Evolutionary conservation across 1,140 invertebrate genomes (phyloP).

Genomic region (Drosophila sturtevanti): DNA sequence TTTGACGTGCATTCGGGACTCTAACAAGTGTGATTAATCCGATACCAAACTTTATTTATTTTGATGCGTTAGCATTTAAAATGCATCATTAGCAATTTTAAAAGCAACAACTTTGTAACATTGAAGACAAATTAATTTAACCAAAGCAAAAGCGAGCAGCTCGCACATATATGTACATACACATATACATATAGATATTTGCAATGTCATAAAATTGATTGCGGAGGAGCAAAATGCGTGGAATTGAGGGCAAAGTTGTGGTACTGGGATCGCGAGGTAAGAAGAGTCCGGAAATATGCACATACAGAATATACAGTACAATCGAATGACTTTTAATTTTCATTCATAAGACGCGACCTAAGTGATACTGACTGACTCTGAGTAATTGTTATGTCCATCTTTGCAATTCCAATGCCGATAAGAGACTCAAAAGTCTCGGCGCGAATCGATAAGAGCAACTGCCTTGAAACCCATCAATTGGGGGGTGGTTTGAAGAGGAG

Average conservation of each 20-base stretch:
- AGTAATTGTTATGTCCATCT: conserved; percentile 25
- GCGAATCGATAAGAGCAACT: conserved; percentile 35
- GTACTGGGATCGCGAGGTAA: conserved; percentile 92
- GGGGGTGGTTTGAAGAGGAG: background rate
- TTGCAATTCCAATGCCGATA: conserved; percentile 26
- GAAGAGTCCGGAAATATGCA: conserved; percentile 37
- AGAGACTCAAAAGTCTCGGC: conserved; percentile 7
- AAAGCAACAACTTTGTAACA: conserved; percentile 15
- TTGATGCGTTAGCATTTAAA: background rate
- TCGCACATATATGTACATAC: conserved; percentile 4
- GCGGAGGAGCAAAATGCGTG: conserved; percentile 84
- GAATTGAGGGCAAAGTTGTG: conserved; percentile 92
- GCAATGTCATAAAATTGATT: conserved; percentile 53
- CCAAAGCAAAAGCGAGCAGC: conserved; percentile 17
- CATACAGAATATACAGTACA: conserved; percentile 1
- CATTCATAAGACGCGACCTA: conserved; percentile 26
- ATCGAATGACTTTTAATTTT: conserved; percentile 43
- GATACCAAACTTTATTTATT: background rate
- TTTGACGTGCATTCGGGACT: conserved; percentile 9
- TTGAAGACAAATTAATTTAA: conserved; percentile 13
- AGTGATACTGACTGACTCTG: conserved; percentile 22
- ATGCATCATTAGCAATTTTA: background rate
- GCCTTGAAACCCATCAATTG: conserved; percentile 21
- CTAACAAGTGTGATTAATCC: conserved; percentile 30
- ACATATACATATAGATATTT: background rate